Base-by-base conservation (phyloP, 2,797 vertebrate species). In the Xenopus petersii region DNA sequence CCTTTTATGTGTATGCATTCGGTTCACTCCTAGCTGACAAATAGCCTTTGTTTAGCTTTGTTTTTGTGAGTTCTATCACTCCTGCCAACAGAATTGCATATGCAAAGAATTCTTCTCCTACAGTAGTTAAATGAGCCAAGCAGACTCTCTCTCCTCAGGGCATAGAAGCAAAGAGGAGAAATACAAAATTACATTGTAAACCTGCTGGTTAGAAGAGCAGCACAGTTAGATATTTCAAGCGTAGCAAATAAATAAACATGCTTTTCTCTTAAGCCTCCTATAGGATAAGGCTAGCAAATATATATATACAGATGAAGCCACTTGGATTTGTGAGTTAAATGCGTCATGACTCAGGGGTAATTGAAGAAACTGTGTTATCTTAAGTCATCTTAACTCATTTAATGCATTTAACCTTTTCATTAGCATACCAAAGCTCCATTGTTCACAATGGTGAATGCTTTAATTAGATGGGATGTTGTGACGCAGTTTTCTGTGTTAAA, bases 91-190 rank as follows among this genome's bases (percentile, higher is more conserved):
- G 85, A 73, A 69, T 67, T 79, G 75, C 82, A 80, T 80, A 66
- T 88, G 86, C 75, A 74, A 66, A 87, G 83, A 82, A 84, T 86
- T 80, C 80, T 75, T 85, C 84, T 84, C 72, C 54, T 58, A 72
- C 83, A 78, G 78, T 85, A 83, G 82, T 75, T 82, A 85, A 88
- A 85, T 80, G 81, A 88, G 82, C 82, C 81, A 85, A 88, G 82
- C 82, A 80, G 82, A 84, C 81, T 76, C 58, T 21, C 61, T 77
- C 77, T 81, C 89, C 84, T 86, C 5, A 26, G 84, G 86, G 86
- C 84, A 81, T 0, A 0, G 80, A 81, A 84, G 89, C 84, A 87
- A 87, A 89, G 83, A 79, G 61, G 81, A 61, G 79, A 87, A 86
- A 87, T 68, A 81, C 82, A 86, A 82, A 83, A 81, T 60, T 75